These are phyloP conservation scores for Pseudococcus viburni DNA, from an alignment of 2,888 invertebrate species.

Conservation along the genomic window DNA sequence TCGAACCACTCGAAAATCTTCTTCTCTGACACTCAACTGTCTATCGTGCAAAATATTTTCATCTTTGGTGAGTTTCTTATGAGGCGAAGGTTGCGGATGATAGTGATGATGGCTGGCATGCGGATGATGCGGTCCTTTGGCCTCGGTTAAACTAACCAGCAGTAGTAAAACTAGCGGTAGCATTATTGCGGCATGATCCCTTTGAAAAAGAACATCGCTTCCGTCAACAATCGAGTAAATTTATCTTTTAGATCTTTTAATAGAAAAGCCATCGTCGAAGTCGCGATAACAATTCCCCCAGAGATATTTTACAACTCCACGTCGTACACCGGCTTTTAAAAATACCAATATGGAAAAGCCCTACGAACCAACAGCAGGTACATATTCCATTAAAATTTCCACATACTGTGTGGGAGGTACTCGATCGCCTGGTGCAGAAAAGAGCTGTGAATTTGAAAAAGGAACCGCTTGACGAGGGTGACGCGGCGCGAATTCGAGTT, in stretches of 20 bases:
- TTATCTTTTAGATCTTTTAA: conserved; percentile 3
- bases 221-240: not conserved
- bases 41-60: conserved; percentile 82
- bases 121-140: conserved; percentile 67
- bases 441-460: conserved; percentile 55
- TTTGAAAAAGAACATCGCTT: not conserved
- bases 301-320: not conserved
- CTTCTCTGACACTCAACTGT: conserved; percentile 73
- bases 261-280: not conserved
- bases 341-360: not conserved
- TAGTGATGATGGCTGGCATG: conserved; percentile 75
- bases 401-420: conserved; percentile 59
- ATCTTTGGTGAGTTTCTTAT: conserved; percentile 80
- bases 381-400: conserved; percentile 42
- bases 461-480: conserved; percentile 38
- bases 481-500: conserved; percentile 55
- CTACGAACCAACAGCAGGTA: conserved; percentile 36
- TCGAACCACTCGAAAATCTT: not conserved
- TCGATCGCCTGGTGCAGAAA: not conserved
- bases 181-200: conserved; percentile 55
- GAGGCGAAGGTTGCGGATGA: conserved; percentile 77
- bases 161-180: conserved; percentile 61
- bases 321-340: not conserved
- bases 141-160: conserved; percentile 59
- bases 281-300: conserved; percentile 18